Evolutionary conservation across 2,113 vertebrate species (phyloP).

Genomic region (Andinoacara biseriatus): DNA sequence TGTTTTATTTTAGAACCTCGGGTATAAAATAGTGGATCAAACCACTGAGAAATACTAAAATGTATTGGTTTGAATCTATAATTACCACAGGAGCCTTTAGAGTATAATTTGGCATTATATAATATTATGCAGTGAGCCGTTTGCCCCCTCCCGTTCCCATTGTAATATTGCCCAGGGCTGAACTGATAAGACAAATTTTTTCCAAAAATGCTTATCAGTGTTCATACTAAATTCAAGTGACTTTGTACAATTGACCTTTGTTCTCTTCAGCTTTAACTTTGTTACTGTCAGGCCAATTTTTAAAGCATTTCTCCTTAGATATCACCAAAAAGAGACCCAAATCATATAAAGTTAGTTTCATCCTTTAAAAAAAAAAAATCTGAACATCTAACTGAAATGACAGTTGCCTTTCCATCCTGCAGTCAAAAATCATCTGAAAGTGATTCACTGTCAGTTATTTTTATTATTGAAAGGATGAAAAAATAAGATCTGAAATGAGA

Average conservation of each 20-base stretch:
- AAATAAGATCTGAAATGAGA: not conserved
- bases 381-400: not conserved
- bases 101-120: not conserved
- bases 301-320: not conserved
- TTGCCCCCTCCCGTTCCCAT: too few species aligned
- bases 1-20: not conserved
- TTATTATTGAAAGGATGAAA: not conserved
- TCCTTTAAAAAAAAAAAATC: not conserved
- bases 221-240: not conserved
- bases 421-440: not conserved
- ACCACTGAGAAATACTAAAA: too few species aligned
- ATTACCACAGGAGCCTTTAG: not conserved
- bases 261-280: not conserved
- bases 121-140: not conserved
- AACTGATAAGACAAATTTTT: not conserved
- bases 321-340: not conserved
- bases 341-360: too few species aligned
- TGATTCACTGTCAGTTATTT: not conserved
- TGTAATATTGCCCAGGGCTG: not conserved
- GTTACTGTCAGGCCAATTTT: not conserved
- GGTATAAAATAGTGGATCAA: not conserved
- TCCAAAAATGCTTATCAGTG: not conserved
- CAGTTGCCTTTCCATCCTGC: not conserved
- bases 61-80: not conserved
- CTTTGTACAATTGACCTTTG: not conserved